These are phyloP conservation scores for Geococcyx californianus DNA, from an alignment of 2,113 vertebrate species.

Conservation along the genomic window DNA sequence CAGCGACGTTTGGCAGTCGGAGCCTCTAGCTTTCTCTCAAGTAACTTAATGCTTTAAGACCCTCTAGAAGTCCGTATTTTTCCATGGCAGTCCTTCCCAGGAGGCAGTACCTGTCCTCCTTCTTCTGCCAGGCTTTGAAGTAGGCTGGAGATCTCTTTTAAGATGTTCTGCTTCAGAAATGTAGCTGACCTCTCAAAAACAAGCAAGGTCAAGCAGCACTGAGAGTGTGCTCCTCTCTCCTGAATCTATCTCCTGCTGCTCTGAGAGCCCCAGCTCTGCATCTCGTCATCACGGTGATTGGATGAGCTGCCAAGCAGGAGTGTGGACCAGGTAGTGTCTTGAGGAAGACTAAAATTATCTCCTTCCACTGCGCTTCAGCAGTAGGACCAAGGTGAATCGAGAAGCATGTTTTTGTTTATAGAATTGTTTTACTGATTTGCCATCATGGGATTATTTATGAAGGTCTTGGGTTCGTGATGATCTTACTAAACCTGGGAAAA, in stretches of 20 bases:
- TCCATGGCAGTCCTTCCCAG: neutral
- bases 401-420: neutral
- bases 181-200: neutral
- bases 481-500: neutral
- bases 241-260: neutral
- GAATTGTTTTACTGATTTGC: neutral
- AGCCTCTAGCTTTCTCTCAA: neutral
- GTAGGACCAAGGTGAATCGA: neutral
- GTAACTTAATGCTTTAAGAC: neutral
- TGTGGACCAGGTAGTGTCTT: neutral
- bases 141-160: neutral
- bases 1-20: accelerated
- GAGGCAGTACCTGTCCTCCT: neutral
- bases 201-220: neutral
- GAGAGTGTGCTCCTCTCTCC: accelerated
- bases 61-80: neutral
- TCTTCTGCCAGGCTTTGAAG: neutral
- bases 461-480: neutral
- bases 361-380: neutral
- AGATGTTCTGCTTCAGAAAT: neutral
- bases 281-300: neutral
- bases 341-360: neutral
- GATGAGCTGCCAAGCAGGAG: neutral
- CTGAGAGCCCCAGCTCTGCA: neutral
- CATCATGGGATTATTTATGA: neutral